Evolutionary conservation across 2,888 invertebrate genomes (phyloP).

Genomic region (Sphaeridia pumilis): DNA sequence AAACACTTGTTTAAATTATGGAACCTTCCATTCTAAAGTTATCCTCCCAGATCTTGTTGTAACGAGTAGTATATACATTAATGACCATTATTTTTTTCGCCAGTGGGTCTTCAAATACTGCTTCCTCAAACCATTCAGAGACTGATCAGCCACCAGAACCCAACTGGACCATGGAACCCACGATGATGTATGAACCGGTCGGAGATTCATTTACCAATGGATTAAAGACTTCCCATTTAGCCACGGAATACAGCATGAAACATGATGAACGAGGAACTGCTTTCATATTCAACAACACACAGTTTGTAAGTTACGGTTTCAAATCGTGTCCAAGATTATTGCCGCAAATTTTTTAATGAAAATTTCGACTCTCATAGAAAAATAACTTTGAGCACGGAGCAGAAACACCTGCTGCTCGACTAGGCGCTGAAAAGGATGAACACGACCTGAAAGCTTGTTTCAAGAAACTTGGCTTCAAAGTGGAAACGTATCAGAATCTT

Average conservation of each 20-base stretch:
- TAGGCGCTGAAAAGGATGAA: slow-evolving; percentile 30
- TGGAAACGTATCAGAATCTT: slow-evolving; percentile 21
- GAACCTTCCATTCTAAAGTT: no score
- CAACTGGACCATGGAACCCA: neutral
- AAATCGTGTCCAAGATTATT: neutral
- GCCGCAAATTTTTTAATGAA: neutral
- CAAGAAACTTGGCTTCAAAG: slow-evolving; percentile 24
- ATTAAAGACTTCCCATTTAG: neutral
- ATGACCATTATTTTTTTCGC: no score
- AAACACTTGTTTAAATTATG: no score
- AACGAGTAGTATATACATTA: no score
- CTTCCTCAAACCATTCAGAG: neutral
- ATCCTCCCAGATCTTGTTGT: no score
- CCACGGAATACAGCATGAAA: slow-evolving; percentile 21
- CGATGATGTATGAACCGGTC: neutral
- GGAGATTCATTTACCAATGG: neutral
- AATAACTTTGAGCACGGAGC: neutral
- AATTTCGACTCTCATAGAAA: neutral
- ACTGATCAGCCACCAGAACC: neutral
- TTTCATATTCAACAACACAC: slow-evolving; percentile 32
- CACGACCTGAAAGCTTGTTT: slow-evolving; percentile 22
- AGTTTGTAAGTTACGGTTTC: slow-evolving; percentile 22
- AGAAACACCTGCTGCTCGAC: slow-evolving; percentile 19
- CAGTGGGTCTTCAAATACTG: neutral
- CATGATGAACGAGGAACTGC: slow-evolving; percentile 29